Evolutionary conservation across 2,113 vertebrate genomes (phyloP).

Genomic region (Thamnaconus septentrionalis): DNA sequence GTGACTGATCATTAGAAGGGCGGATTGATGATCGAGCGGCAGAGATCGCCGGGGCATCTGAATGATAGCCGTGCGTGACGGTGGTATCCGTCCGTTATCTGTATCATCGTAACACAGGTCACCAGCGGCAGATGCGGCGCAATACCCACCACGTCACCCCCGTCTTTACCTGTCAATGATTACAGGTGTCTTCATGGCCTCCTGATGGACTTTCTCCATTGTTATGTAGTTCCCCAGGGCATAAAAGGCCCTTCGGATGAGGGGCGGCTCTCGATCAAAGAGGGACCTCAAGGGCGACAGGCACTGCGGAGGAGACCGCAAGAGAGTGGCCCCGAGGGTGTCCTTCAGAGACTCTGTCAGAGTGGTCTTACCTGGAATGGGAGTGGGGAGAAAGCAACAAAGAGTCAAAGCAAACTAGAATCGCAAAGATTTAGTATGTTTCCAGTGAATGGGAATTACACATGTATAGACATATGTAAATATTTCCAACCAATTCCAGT

Average conservation of each 20-base stretch:
- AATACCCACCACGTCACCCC: conserved; percentile 1
- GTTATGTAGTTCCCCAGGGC: conserved; percentile 91
- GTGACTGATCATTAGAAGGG: too few relatives aligned
- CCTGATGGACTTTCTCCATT: conserved; percentile 81
- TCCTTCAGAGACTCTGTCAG: conserved; percentile 82
- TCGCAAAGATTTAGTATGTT: neutral
- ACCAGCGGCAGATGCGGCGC: conserved; percentile 3
- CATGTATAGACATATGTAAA: too few relatives aligned
- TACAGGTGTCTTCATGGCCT: conserved; percentile 78
- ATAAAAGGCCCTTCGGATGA: conserved; percentile 90
- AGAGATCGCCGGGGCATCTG: neutral
- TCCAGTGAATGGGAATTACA: too few relatives aligned
- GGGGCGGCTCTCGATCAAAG: conserved; percentile 85
- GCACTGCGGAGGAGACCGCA: conserved; percentile 84
- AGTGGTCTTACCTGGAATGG: conserved; percentile 86
- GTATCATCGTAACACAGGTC: conserved; percentile 15
- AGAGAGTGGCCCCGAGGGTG: conserved; percentile 76
- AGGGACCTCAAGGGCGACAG: conserved; percentile 81
- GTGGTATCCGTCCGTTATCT: neutral
- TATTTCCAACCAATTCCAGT: neutral
- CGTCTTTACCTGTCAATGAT: conserved; percentile 86
- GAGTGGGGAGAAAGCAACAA: neutral
- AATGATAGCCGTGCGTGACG: conserved; percentile 10
- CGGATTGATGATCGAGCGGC: too few relatives aligned
- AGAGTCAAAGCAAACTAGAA: neutral